Conservation (phyloP, 1,140 invertebrate genomes). For the Stenopsyche tienmushanensis region DNA sequence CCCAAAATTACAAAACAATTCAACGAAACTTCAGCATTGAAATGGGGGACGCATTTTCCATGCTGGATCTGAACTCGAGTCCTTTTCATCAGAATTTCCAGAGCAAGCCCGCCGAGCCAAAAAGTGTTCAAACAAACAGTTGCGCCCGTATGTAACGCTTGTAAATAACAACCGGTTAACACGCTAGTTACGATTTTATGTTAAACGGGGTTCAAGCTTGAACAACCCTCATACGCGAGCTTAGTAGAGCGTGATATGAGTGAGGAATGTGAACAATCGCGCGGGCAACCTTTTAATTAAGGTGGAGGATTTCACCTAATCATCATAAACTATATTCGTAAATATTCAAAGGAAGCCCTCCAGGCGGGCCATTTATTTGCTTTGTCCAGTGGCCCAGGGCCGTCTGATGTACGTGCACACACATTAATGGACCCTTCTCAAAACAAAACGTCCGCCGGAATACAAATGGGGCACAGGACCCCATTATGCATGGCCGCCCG, state of each 20-base stretch:
- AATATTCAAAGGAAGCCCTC: slow-evolving; percentile 35
- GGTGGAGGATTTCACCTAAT: slow-evolving; percentile 35
- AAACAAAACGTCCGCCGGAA: slow-evolving; percentile 21
- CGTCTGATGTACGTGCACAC: slow-evolving; percentile 13
- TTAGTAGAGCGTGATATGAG: background rate
- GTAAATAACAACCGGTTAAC: too few species aligned
- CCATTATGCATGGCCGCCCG: slow-evolving; percentile 13
- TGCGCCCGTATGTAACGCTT: too few species aligned
- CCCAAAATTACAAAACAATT: too few species aligned
- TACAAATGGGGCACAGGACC: slow-evolving; percentile 32
- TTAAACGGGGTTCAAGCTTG: background rate
- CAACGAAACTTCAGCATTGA: too few species aligned
- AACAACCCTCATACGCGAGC: background rate
- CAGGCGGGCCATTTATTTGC: slow-evolving; percentile 29
- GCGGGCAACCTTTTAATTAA: slow-evolving; percentile 21
- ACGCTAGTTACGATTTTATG: background rate
- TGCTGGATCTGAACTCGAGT: too few species aligned
- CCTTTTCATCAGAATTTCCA: too few species aligned
- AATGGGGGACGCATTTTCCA: too few species aligned
- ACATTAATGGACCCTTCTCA: slow-evolving; percentile 39
- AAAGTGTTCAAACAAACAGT: too few species aligned
- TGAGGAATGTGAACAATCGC: slow-evolving; percentile 5
- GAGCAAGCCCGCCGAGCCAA: too few species aligned
- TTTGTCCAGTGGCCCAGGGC: slow-evolving; percentile 25
- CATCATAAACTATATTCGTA: slow-evolving; percentile 40